phyloP scores from a whole-genome alignment of 2,888 invertebrate genomes.

The Sycophila texana region DNA sequence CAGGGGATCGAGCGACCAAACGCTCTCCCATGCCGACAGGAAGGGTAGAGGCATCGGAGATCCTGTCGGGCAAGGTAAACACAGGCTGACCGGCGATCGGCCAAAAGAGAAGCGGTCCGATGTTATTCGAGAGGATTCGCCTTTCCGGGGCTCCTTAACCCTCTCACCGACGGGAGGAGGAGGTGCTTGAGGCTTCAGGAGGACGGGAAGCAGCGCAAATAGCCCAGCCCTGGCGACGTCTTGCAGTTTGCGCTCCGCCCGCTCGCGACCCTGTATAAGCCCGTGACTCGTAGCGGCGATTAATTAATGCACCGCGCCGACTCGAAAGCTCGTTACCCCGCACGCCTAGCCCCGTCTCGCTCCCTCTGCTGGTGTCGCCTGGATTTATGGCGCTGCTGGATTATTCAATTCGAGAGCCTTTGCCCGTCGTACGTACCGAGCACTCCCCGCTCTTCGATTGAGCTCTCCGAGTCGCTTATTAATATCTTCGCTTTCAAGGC shows the following conservation, averaged over 20 bases:
- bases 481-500: too few species aligned
- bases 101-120: too few species aligned
- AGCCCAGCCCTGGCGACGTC: neutral
- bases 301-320: slow-evolving; percentile 44
- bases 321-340: slow-evolving; percentile 39
- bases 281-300: slow-evolving; percentile 40
- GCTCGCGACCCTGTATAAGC: slow-evolving; percentile 30
- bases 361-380: neutral
- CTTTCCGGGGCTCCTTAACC: slow-evolving; percentile 3
- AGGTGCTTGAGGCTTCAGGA: too few species aligned
- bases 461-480: too few species aligned
- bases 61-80: slow-evolving; percentile 19
- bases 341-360: neutral
- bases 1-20: neutral
- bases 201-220: slow-evolving; percentile 9
- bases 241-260: slow-evolving; percentile 58
- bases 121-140: slow-evolving; percentile 17
- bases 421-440: neutral
- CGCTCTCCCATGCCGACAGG: neutral
- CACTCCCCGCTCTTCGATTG: too few species aligned
- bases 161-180: neutral
- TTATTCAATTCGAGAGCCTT: slow-evolving; percentile 55
- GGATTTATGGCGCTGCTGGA: slow-evolving; percentile 51
- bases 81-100: neutral
- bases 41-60: neutral